These are phyloP conservation scores for Eristalis arbustorum DNA, from an alignment of 2,888 invertebrate species.

Conservation along the genomic window DNA sequence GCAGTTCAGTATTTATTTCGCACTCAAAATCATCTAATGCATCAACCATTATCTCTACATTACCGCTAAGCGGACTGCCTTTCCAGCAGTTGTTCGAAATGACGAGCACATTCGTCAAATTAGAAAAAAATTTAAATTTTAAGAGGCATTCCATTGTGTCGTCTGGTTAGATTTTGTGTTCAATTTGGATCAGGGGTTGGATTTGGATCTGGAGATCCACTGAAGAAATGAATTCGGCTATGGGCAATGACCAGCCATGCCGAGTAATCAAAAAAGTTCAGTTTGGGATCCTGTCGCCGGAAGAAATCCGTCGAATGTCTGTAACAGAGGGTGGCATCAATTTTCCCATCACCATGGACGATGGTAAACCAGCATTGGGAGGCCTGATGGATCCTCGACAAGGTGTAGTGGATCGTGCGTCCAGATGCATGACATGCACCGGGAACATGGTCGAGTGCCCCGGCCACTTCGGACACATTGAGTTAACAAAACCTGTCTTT, in stretches of 20 bases:
- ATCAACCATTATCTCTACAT: neutral
- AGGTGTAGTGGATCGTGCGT: slow-evolving; percentile 94
- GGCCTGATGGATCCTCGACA: slow-evolving; percentile 99
- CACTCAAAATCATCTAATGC: neutral
- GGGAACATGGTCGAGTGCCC: slow-evolving; percentile 97
- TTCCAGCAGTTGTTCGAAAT: neutral
- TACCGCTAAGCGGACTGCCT: neutral
- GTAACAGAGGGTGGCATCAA: slow-evolving; percentile 96
- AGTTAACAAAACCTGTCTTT: slow-evolving; percentile 97
- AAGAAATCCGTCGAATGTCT: slow-evolving; percentile 97
- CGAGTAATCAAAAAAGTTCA: slow-evolving; percentile 95
- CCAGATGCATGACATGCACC: slow-evolving; percentile 94
- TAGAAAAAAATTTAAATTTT: neutral
- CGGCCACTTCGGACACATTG: slow-evolving; percentile 98
- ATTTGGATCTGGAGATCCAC: neutral
- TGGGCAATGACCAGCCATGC: slow-evolving; percentile 84
- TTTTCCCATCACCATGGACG: slow-evolving; percentile 97
- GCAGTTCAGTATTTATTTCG: neutral
- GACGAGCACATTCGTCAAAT: neutral
- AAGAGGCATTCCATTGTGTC: neutral
- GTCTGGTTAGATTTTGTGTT: no score
- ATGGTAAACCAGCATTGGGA: slow-evolving; percentile 95
- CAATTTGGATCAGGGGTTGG: no score
- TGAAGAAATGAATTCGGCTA: slow-evolving; percentile 16
- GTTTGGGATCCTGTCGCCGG: slow-evolving; percentile 97